Evolutionary conservation across 2,888 invertebrate genomes (phyloP).

Genomic region (Diplolepis rosae): DNA sequence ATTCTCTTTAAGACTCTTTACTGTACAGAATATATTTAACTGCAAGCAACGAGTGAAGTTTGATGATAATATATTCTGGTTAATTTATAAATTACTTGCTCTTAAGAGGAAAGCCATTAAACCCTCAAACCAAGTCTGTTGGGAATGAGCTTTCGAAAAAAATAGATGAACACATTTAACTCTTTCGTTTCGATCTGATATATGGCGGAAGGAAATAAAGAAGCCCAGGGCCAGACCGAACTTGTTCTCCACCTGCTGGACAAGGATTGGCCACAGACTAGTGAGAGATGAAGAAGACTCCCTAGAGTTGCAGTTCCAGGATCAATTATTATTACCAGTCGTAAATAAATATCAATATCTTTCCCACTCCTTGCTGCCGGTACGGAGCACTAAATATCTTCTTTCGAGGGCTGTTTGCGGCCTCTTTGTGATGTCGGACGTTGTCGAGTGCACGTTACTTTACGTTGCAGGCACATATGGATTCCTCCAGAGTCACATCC

Average conservation of each 20-base stretch:
- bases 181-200: slow-evolving; percentile 64
- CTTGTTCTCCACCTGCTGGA: slow-evolving; percentile 25
- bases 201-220: slow-evolving; percentile 61
- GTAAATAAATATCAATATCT: slow-evolving; percentile 65
- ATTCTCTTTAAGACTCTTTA: neutral
- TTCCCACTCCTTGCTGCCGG: slow-evolving; percentile 44
- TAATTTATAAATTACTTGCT: neutral
- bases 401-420: neutral
- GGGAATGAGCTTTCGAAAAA: slow-evolving; percentile 52
- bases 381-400: neutral
- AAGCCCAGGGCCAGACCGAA: slow-evolving; percentile 53
- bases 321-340: slow-evolving; percentile 66
- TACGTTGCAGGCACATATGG: neutral
- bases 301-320: slow-evolving; percentile 54
- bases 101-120: slow-evolving; percentile 9
- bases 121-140: neutral
- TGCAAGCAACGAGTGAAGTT: no score
- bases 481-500: neutral
- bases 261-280: slow-evolving; percentile 20
- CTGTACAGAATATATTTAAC: no score
- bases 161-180: slow-evolving; percentile 59
- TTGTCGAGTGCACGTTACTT: neutral
- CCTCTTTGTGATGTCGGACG: neutral
- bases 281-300: neutral
- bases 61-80: neutral